Percentiles rank a stretch among this genome's conserved stretches.
These are phyloP conservation scores for Dione juno DNA, from an alignment of 2,888 invertebrate species.

Conservation along the genomic window DNA sequence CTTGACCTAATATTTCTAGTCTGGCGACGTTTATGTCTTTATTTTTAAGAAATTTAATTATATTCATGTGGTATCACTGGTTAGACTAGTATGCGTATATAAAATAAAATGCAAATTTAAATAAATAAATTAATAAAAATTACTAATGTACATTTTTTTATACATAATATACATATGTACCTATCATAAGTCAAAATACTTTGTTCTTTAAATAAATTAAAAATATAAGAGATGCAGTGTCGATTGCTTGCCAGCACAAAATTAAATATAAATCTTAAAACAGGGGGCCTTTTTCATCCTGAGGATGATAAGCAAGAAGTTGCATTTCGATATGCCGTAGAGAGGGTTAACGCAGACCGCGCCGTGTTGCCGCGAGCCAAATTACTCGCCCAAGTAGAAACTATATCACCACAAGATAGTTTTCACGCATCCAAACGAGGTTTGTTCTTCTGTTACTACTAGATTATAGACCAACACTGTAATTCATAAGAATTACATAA, in stretches of 20 bases:
- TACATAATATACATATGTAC: background rate
- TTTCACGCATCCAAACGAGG: slow-evolving; percentile 97
- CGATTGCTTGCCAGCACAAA: background rate
- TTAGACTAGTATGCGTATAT: too few relatives aligned
- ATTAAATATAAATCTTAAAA: background rate
- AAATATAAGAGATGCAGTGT: background rate
- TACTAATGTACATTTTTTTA: background rate
- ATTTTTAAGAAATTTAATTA: slow-evolving; percentile 21
- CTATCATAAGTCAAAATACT: too few relatives aligned
- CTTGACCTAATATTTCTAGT: slow-evolving; percentile 29
- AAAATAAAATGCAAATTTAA: too few relatives aligned
- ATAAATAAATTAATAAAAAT: too few relatives aligned
- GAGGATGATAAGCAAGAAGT: slow-evolving; percentile 94
- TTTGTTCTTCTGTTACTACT: slow-evolving; percentile 67
- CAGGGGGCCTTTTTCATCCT: slow-evolving; percentile 95
- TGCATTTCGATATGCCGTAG: slow-evolving; percentile 96
- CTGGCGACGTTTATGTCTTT: background rate
- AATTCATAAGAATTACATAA: background rate
- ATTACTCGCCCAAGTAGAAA: slow-evolving; percentile 94
- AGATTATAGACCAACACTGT: background rate
- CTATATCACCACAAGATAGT: slow-evolving; percentile 95
- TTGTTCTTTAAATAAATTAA: background rate
- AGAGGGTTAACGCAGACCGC: slow-evolving; percentile 93
- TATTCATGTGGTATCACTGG: background rate
- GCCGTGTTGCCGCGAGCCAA: slow-evolving; percentile 93